Evolutionary conservation across 2,888 invertebrate genomes (phyloP), one percentile per base, ranked within the genome.

Genomic region (Mylabris sibirica): DNA sequence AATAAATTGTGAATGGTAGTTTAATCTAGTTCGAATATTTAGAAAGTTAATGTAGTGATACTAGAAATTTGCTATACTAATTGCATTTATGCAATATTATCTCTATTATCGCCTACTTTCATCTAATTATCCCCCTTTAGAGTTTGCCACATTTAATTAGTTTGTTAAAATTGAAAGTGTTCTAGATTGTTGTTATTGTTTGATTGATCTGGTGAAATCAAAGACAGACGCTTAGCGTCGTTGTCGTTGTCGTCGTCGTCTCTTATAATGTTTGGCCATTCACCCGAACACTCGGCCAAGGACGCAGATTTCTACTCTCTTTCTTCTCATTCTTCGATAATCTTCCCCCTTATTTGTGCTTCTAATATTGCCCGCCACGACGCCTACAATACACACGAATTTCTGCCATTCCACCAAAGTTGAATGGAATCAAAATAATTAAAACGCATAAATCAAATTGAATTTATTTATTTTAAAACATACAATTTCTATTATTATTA

Each of bases 281-380:
- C 84, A 84, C 83, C 84, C 84, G 83, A 82, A 79, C 83, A 83
- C 78, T 85, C 84, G 85, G 84, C 85, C 83, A 84, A 84, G 84
- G 83, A 83, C 79, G 77, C 49, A 24, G 63, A 63, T 49, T 66
- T 67, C 61, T 64, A 67, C 71, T 69, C 69, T 67, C 69, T 68
- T 74, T 70, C 68, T 65, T 34, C 66, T 5, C 22, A 60, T 65
- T 49, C 35, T 65, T 44, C 30, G 30, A 30, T 30, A 30, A 30
- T 30, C 30, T 17, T 8, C 17, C 12, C 44, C 17, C 17, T 6
- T n/a, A 44, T 44, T 44, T 44, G n/a, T 44, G 44, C 44, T 44
- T 5, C n/a, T 17, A 44, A 53, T 53, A 17, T 44, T 59, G 60
- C n/a, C 35, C 63, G 72, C 66, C 72, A 69, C 67, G 24, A 49